These are phyloP conservation scores for Campaea margaritaria DNA, from an alignment of 2,888 invertebrate genomes.

Conservation along the genomic window DNA sequence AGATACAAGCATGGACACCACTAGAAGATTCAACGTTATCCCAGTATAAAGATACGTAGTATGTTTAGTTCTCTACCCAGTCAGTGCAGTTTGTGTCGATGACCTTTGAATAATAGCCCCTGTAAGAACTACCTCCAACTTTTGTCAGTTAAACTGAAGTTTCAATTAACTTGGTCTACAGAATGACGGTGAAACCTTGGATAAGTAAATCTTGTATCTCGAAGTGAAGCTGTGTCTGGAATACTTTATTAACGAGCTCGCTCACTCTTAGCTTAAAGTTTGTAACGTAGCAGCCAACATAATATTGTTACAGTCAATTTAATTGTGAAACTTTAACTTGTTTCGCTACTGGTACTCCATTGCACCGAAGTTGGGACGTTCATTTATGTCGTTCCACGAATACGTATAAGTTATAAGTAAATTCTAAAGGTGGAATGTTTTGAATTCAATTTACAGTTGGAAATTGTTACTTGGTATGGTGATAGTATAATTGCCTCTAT, in stretches of 20 bases:
- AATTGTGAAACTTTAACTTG: slow-evolving; percentile 45
- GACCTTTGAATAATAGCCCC: slow-evolving; percentile 10
- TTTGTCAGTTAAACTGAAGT: slow-evolving; percentile 1
- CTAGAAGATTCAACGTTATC: no score
- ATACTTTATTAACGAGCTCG: neutral
- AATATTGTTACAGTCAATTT: slow-evolving; percentile 37
- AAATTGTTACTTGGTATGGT: neutral
- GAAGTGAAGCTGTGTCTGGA: slow-evolving; percentile 8
- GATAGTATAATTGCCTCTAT: no score
- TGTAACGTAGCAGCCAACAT: slow-evolving; percentile 24
- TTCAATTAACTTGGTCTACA: neutral
- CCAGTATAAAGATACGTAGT: no score
- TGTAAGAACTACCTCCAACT: slow-evolving; percentile 8
- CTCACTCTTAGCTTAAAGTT: slow-evolving; percentile 14
- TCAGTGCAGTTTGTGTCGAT: neutral
- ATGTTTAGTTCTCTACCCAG: no score
- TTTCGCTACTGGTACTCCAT: slow-evolving; percentile 42
- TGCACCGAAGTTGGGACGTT: slow-evolving; percentile 36
- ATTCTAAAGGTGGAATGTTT: neutral
- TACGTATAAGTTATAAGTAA: neutral
- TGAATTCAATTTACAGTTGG: neutral
- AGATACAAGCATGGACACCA: no score
- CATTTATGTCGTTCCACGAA: slow-evolving; percentile 16
- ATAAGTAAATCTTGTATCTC: neutral
- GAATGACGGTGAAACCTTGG: slow-evolving; percentile 6